Evolutionary conservation across 2,888 invertebrate species (phyloP), one percentile per base, ranked within the genome.

Genomic region (Myopa testacea): DNA sequence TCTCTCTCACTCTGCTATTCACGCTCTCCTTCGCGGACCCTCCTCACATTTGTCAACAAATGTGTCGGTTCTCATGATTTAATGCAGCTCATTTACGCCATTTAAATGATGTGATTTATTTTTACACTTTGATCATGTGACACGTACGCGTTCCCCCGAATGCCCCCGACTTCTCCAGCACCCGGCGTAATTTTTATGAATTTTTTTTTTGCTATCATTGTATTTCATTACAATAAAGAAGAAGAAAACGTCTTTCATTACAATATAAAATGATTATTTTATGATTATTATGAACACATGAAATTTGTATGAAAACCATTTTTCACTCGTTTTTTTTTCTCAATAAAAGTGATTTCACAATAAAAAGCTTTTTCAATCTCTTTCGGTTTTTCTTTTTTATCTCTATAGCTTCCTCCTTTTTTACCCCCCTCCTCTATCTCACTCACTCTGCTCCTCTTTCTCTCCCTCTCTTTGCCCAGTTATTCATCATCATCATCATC

Each of bases 21-120:
- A n/a, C n/a, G n/a, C n/a, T n/a, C n/a, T 19, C 37, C 38, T 34
- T 12, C 65, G 4, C 65, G 34, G 14, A 12, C 62, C 45, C 62
- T 52, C 55, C 37, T 37, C 55, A 34, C 55, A 55, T 75, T 75
- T 75, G 65, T 75, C 75, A 38, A 65, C 60, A 38, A 78, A 74
- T 78, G 81, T 81, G 69, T 80, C 81, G 81, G 76, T 78, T 81
- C 82, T 81, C 80, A 82, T 83, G 83, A 82, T 82, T 83, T 82
- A 83, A 80, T 80, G 80, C 76, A 77, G 81, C 82, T 81, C 81
- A 81, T 82, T 83, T 82, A 82, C 79, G 81, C 82, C 82, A 81
- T 82, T 83, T 82, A 82, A 80, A 78, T 40, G 75, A 78, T 78
- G 77, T 83, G 83, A 83, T 83, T 82, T 83, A 83, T 83, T 78